Conservation (phyloP, 1,140 invertebrate species). For the Bombus superbus region DNA sequence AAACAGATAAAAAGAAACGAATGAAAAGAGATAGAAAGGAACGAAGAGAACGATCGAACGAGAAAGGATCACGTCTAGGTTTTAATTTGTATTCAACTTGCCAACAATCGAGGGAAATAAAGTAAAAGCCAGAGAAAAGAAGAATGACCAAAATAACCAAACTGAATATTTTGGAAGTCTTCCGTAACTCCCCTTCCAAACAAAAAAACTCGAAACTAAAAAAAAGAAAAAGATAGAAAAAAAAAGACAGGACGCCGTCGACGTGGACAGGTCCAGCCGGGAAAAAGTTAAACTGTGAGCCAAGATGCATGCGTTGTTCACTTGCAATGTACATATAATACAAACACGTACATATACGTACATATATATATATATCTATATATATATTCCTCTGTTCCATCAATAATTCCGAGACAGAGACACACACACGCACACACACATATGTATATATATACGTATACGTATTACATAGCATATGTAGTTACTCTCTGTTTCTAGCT, state of each 20-base stretch:
- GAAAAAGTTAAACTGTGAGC: conserved; percentile 72
- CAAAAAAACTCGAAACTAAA: conserved; percentile 28
- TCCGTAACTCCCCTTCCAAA: conserved; percentile 3
- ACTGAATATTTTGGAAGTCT: conserved; percentile 29
- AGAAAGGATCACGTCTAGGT: neutral
- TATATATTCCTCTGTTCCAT: neutral
- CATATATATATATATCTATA: neutral
- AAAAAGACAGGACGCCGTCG: conserved; percentile 53
- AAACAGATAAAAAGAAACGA: neutral
- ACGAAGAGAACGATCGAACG: neutral
- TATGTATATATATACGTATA: neutral
- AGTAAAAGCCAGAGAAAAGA: neutral
- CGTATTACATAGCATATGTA: neutral
- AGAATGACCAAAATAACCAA: neutral
- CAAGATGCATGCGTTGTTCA: conserved; percentile 71
- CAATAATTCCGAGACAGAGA: neutral
- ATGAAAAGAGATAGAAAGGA: conserved; percentile 10
- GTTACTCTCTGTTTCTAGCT: conserved; percentile 6
- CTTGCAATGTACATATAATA: conserved; percentile 34
- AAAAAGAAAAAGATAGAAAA: neutral
- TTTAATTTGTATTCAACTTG: neutral
- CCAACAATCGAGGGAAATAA: neutral
- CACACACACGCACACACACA: neutral
- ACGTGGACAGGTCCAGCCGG: conserved; percentile 57
- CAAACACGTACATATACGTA: conserved; percentile 8